Base-by-base conservation (phyloP, 1,140 invertebrate species). In the Drosophila kanapiae region DNA sequence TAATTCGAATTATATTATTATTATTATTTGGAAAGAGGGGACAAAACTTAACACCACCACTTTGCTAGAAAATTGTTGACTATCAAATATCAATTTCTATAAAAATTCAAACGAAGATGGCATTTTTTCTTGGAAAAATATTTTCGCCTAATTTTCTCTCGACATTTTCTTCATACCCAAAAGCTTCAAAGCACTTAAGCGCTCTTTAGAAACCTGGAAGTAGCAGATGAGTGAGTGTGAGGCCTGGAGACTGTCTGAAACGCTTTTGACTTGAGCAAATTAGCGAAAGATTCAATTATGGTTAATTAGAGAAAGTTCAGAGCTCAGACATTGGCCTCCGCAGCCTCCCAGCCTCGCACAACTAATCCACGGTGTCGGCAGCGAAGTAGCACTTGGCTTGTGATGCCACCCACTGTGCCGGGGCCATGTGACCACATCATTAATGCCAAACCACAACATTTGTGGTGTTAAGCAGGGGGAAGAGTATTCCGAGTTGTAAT, bases 221-320 rank as follows among this genome's bases (percentile, higher is more conserved):
- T 6, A 31, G 31, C 37, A 29, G 62, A 23, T 13, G 53, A 13
- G 14, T 10, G 8, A 11, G 4, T 45, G 42, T 7, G 38, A 3
- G 35, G 27, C 6, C 42, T 7, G n/a, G 18, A 33, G 47, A 38
- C 31, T 45, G 67, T 78, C 57, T 78, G 57, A 51, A 37, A 48
- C 33, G 47, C 53, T 75, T 65, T 57, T 45, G 80, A 80, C 80
- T 80, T 80, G 68, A 75, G 77, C 65, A 71, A 84, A 88, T 90
- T 88, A 78, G 85, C 74, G 69, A 53, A 54, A 75, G 62, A 84
- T 84, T 90, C 54, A 88, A 88, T 88, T 88, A 88, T 71, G 81
- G 60, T 65, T 88, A 88, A 88, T 90, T 84, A 84, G 78, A 18
- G 13, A 48, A 64, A 80, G 48, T 83, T 75, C 47, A 62, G 60